A percentile compares a stretch with the other conserved stretches of the same genome.
These are phyloP conservation scores for Elgaria multicarinata DNA, from an alignment of 2,113 vertebrate species.

Conservation along the genomic window DNA sequence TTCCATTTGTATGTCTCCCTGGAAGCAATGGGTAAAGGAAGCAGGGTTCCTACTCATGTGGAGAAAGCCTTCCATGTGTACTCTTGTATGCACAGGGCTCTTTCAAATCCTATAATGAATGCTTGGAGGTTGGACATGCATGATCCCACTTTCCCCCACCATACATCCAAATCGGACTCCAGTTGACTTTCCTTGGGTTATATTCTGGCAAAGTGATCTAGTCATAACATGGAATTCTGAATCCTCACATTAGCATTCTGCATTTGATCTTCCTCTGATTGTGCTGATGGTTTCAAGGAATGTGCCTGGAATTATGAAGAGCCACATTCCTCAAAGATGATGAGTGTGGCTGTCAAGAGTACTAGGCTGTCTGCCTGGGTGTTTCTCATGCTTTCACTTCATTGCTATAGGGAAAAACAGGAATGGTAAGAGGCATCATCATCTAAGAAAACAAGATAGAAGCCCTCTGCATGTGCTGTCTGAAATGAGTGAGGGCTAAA, in stretches of 20 bases:
- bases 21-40: background rate
- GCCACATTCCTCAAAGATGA: too few species aligned
- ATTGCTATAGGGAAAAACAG: background rate
- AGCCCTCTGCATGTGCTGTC: background rate
- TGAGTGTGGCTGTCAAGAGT: background rate
- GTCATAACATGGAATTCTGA: background rate
- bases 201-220: background rate
- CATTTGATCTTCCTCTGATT: background rate
- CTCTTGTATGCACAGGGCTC: background rate
- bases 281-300: background rate
- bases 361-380: background rate
- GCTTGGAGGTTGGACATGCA: background rate
- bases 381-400: background rate
- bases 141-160: background rate
- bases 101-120: background rate
- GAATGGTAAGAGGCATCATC: background rate
- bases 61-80: background rate
- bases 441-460: background rate
- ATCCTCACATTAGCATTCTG: background rate
- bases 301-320: background rate
- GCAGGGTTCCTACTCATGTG: background rate
- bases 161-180: background rate
- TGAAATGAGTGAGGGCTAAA: too few species aligned
- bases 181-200: background rate
- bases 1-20: background rate